Base-by-base conservation (phyloP, 2,113 vertebrate genomes). In the Megalops atlanticus region DNA sequence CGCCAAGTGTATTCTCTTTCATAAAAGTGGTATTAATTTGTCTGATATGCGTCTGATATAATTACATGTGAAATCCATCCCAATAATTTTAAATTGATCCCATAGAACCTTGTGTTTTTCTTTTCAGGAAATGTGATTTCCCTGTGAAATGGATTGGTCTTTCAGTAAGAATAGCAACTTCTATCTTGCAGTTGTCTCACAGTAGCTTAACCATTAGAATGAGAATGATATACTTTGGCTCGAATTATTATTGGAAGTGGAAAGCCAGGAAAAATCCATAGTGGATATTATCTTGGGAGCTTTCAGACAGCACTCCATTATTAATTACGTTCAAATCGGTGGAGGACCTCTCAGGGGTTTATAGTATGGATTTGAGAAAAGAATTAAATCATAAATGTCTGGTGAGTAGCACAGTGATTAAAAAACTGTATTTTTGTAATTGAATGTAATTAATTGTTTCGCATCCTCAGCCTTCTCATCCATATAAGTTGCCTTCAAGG, bases 261-360 rank as follows among this genome's bases (percentile, higher is more conserved):
- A 89, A 85, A 91, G 89, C 82, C 74, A 86, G 76, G 70, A 82
- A 77, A 81, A 92, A 81, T 75, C 85, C 82, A 84, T 49, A 73
- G 89, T 90, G 82, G 85, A 88, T 88, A 92, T 93, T 92, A 90
- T 87, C 85, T 83, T 77, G 68, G 82, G 86, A 92, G 79, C 84
- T 89, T 94, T 91, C 86, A 89, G 87, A 88, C 92, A 87, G 84
- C 80, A 84, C 81, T 92, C 73, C 83, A 84, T 69, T 93, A 82
- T 86, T 90, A 92, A 95, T 93, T 93, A 91, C 84, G 69, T 84
- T 72, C 82, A 90, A 88, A 88, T 84, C 16, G 83, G 90, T 89
- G 39, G 84, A 87, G 81, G 82, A 80, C 74, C 88, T 87, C 80
- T 93, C 86, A 92, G 85, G 86, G 88, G 79, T 78, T 74, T 80